A percentile compares a stretch with the other conserved stretches of the same genome.
Evolutionary conservation across 2,888 invertebrate species (phyloP).

Genomic region (Pyrgus malvae): DNA sequence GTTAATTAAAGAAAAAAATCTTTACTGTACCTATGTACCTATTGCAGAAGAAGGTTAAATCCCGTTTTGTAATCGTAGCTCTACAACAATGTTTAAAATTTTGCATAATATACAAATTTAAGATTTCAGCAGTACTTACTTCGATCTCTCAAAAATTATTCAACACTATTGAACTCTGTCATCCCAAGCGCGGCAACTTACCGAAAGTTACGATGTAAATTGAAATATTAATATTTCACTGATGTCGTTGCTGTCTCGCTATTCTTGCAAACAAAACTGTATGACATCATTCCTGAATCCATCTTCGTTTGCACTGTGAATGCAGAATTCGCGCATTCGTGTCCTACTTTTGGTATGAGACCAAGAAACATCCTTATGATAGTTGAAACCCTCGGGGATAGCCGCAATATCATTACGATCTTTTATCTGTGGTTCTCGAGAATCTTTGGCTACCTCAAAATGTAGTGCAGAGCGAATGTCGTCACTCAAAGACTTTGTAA

Average conservation of each 20-base stretch:
- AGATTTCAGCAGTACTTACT: too few species aligned
- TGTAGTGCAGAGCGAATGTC: neutral
- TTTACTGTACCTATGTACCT: too few species aligned
- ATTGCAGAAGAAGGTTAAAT: too few species aligned
- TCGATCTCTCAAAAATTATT: too few species aligned
- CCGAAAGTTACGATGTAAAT: conserved; percentile 6
- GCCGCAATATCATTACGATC: conserved; percentile 21
- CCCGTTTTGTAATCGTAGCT: too few species aligned
- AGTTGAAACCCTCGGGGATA: conserved; percentile 17
- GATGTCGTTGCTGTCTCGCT: conserved; percentile 5
- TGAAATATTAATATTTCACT: conserved; percentile 14
- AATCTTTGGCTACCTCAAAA: conserved; percentile 16
- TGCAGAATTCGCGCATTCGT: conserved; percentile 13
- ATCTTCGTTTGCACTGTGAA: conserved; percentile 8
- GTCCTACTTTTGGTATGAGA: conserved; percentile 24
- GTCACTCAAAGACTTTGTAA: conserved; percentile 1
- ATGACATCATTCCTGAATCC: conserved; percentile 15
- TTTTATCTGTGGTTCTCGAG: conserved; percentile 20
- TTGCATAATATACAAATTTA: too few species aligned
- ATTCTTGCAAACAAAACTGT: conserved; percentile 18
- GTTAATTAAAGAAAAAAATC: too few species aligned
- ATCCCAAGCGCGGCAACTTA: neutral
- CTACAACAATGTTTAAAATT: too few species aligned
- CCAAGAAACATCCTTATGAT: conserved; percentile 19
- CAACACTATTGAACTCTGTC: too few species aligned